Percentiles rank a stretch among this genome's conserved stretches.
phyloP scores from a whole-genome alignment of 2,797 vertebrate genomes.

The Acanthurus tractus region DNA sequence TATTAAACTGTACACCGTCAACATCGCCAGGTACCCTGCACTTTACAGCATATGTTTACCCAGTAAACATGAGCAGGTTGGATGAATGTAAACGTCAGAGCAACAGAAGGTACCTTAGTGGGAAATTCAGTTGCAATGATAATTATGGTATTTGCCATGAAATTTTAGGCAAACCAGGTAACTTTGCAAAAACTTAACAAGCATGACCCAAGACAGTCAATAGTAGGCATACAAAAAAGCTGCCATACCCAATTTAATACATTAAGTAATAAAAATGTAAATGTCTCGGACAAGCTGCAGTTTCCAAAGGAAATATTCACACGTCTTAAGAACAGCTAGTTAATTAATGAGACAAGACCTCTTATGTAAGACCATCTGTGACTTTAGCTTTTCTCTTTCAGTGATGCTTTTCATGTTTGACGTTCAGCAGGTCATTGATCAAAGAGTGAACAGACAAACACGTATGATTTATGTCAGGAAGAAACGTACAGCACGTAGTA shows the following conservation, averaged over 20 bases:
- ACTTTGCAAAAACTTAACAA: background rate
- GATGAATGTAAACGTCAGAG: background rate
- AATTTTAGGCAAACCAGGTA: background rate
- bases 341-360: background rate
- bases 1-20: background rate
- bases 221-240: background rate
- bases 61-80: background rate
- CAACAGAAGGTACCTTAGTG: background rate
- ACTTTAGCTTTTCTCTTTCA: constrained; percentile 10
- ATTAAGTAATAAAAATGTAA: background rate
- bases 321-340: background rate
- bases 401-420: background rate
- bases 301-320: constrained; percentile 2
- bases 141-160: background rate
- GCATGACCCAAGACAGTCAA: background rate
- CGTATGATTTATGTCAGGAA: background rate
- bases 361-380: constrained; percentile 1
- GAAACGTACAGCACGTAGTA: background rate
- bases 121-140: background rate
- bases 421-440: background rate
- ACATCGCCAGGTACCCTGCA: background rate
- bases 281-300: constrained; percentile 1
- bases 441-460: background rate
- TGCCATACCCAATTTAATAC: background rate
- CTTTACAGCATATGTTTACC: background rate